Conservation (phyloP, 2,113 vertebrate genomes). For the Callospermophilus lateralis region DNA sequence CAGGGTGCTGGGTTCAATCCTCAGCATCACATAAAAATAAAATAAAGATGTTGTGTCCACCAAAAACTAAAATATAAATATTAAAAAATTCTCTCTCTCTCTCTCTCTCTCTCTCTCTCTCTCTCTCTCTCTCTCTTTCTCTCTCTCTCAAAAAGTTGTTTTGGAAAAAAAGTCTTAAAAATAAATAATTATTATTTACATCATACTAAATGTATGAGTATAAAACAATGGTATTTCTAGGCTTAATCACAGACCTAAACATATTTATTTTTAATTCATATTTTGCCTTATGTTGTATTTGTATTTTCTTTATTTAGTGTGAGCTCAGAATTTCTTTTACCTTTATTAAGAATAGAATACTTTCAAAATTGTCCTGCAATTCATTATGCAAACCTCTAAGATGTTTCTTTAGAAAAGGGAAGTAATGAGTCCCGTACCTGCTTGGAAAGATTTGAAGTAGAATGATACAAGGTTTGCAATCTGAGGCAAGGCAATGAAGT, state of each 20-base stretch:
- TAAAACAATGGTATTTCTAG: neutral
- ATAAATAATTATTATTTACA: neutral
- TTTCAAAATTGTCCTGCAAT: neutral
- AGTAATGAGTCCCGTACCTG: neutral
- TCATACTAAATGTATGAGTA: neutral
- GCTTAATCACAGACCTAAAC: neutral
- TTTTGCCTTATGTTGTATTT: neutral
- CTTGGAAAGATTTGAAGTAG: neutral
- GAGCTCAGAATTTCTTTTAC: neutral
- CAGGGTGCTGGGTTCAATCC: no score
- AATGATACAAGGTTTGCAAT: slow-evolving; percentile 1
- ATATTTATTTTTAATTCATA: neutral
- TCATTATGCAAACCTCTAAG: neutral
- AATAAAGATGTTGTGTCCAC: no score
- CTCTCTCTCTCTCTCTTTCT: no score
- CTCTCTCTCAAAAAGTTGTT: neutral
- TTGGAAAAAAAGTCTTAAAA: neutral
- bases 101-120: no score
- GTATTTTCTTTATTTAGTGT: neutral
- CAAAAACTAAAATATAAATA: no score
- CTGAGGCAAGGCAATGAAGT: neutral
- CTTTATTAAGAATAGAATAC: neutral
- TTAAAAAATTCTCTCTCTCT: no score
- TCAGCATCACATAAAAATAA: no score
- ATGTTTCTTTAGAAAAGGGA: neutral